Percentiles rank a stretch among this genome's conserved stretches.
phyloP scores from a whole-genome alignment of 2,113 vertebrate species.

The Lipophrys pholis region DNA sequence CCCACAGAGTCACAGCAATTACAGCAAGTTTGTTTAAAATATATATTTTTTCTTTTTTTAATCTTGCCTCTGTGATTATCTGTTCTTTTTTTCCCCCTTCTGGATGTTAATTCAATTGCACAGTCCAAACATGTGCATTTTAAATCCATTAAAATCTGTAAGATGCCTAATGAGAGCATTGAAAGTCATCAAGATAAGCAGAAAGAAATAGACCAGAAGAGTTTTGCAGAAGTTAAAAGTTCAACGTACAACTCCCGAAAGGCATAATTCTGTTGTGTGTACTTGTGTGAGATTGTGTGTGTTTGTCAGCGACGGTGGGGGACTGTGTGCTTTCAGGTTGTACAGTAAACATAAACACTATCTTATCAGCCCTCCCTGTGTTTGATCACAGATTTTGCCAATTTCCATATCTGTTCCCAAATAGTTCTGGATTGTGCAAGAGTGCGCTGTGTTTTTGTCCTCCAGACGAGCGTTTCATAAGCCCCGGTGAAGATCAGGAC shows the following conservation, averaged over 20 bases:
- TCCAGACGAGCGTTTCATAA: constrained; percentile 60
- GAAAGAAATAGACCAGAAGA: too few species aligned
- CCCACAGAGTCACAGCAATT: not conserved
- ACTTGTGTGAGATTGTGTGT: not conserved
- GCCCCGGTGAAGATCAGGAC: constrained; percentile 36
- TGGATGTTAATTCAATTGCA: too few species aligned
- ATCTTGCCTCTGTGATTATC: not conserved
- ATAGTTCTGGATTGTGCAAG: constrained; percentile 47
- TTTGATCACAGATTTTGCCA: constrained; percentile 47
- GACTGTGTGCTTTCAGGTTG: constrained; percentile 3
- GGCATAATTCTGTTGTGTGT: not conserved
- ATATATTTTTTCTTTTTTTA: not conserved
- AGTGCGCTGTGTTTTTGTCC: constrained; percentile 21
- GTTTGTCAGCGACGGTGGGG: not conserved
- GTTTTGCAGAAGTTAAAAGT: not conserved
- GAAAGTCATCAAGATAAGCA: not conserved
- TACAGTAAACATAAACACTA: constrained; percentile 48
- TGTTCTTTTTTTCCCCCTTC: not conserved
- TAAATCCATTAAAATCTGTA: not conserved
- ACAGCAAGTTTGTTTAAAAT: not conserved
- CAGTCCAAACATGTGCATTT: not conserved
- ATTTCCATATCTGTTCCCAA: constrained; percentile 52
- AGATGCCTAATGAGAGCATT: not conserved
- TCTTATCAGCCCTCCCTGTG: constrained; percentile 46
- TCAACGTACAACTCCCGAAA: not conserved